Base-by-base conservation (phyloP, 2,888 invertebrate genomes). In the Tupiocoris notatus region DNA sequence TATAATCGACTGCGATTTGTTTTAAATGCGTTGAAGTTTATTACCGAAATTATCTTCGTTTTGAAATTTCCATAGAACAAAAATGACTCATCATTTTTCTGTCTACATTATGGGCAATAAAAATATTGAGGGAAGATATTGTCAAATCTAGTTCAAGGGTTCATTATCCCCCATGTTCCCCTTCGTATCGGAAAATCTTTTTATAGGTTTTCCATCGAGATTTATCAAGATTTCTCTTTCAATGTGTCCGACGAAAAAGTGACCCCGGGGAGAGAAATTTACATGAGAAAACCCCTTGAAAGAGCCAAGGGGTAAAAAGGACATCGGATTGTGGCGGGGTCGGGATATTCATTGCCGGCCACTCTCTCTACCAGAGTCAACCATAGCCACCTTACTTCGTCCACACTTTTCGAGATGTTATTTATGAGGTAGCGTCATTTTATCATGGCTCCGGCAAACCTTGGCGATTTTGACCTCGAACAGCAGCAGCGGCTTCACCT, bases 271-370 rank as follows among this genome's bases (percentile, higher is more conserved):
- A 61, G 75, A 78, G 18, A 66, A 77, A 79, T 80, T 80, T 80
- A 78, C 80, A 80, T 80, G 78, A 79, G 79, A 80, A 80, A 80
- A 79, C 77, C 75, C 24, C 61, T 22, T n/a, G 56, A 54, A 58
- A 54, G 24, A 18, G 59, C 59, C 59, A 59, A 70, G 16, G 70
- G 25, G 24, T 24, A 20, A 59, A 54, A 24, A 57, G 20, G 67
- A 58, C 16, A 20, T 63, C 58, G 25, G 56, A 78, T 78, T 78
- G 63, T 62, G 57, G 24, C 20, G 68, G 68, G 77, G 57, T 57
- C 59, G 63, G 39, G 12, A 39, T 39, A 39, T 39, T 39, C 39
- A 39, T 39, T 39, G 39, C 39, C 39, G 39, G 39, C 39, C 39
- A 39, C 39, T 39, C 39, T n/a, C n/a, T n/a, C n/a, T n/a, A n/a